These are phyloP conservation scores for Macrophya alboannulata DNA, from an alignment of 2,888 invertebrate genomes.

Conservation along the genomic window DNA sequence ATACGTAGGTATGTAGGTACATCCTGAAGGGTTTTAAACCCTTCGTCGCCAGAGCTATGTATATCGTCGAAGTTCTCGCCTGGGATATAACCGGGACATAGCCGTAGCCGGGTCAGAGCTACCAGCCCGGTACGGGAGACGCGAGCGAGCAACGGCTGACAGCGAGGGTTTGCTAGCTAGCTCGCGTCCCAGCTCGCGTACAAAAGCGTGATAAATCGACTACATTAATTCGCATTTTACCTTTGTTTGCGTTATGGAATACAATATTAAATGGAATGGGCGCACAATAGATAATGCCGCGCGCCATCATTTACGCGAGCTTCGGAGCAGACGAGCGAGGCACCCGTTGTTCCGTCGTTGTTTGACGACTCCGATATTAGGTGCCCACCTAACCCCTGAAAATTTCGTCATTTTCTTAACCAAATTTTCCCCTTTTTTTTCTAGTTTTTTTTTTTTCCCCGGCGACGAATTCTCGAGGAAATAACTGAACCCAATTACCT, in stretches of 20 bases:
- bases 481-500: neutral
- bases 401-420: neutral
- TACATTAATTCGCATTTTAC: slow-evolving; percentile 80
- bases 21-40: slow-evolving; percentile 16
- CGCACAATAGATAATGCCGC: slow-evolving; percentile 78
- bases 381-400: neutral
- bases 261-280: slow-evolving; percentile 80
- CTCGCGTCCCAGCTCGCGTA: slow-evolving; percentile 73
- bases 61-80: slow-evolving; percentile 5
- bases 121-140: slow-evolving; percentile 5
- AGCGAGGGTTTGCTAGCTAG: slow-evolving; percentile 62
- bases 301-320: slow-evolving; percentile 76
- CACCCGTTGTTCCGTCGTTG: slow-evolving; percentile 21
- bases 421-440: neutral
- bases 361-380: slow-evolving; percentile 43
- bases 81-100: neutral
- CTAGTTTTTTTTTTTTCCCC: neutral
- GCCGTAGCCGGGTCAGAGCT: slow-evolving; percentile 20
- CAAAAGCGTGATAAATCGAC: slow-evolving; percentile 80
- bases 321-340: slow-evolving; percentile 40
- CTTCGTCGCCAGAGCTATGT: neutral
- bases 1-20: too few species aligned
- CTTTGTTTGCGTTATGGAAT: slow-evolving; percentile 79
- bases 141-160: slow-evolving; percentile 58
- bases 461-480: neutral